A percentile compares a stretch with the other conserved stretches of the same genome.
Conservation (phyloP, 2,888 invertebrate species). For the Chrysolina americana region DNA sequence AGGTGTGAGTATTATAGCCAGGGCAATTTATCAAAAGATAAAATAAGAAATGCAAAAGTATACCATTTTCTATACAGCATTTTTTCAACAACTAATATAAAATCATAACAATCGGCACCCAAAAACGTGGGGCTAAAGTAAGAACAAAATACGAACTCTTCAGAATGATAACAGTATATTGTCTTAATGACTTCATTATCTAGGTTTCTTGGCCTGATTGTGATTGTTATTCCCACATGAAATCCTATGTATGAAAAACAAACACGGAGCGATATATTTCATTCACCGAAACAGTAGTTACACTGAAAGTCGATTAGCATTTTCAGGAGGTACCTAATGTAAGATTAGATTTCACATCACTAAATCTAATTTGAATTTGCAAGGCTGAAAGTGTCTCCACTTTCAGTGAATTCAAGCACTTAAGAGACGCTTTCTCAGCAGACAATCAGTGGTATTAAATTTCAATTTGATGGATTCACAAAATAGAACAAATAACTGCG, state of each 20-base stretch:
- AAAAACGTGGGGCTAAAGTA: too few species aligned
- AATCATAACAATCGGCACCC: too few species aligned
- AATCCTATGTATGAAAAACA: not conserved
- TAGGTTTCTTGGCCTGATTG: too few species aligned
- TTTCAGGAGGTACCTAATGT: slow-evolving; percentile 13
- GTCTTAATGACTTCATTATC: too few species aligned
- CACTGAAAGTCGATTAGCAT: slow-evolving; percentile 12
- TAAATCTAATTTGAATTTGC: slow-evolving; percentile 41
- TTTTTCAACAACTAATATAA: too few species aligned
- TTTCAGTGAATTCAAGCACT: slow-evolving; percentile 44
- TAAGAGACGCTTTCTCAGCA: slow-evolving; percentile 43
- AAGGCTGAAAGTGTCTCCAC: slow-evolving; percentile 35
- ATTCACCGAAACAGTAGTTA: slow-evolving; percentile 14
- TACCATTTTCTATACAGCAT: too few species aligned
- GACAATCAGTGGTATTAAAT: slow-evolving; percentile 44
- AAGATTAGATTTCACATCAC: slow-evolving; percentile 16
- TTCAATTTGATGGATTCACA: slow-evolving; percentile 44
- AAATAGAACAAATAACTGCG: slow-evolving; percentile 36
- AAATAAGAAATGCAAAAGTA: too few species aligned
- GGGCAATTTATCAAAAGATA: too few species aligned
- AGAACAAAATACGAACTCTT: too few species aligned
- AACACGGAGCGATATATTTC: not conserved
- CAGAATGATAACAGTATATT: too few species aligned
- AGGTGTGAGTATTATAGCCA: too few species aligned
- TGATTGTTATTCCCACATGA: not conserved